Evolutionary conservation across 2,113 vertebrate species (phyloP), one percentile per base, ranked within the genome.

Genomic region (Sceloporus undulatus): DNA sequence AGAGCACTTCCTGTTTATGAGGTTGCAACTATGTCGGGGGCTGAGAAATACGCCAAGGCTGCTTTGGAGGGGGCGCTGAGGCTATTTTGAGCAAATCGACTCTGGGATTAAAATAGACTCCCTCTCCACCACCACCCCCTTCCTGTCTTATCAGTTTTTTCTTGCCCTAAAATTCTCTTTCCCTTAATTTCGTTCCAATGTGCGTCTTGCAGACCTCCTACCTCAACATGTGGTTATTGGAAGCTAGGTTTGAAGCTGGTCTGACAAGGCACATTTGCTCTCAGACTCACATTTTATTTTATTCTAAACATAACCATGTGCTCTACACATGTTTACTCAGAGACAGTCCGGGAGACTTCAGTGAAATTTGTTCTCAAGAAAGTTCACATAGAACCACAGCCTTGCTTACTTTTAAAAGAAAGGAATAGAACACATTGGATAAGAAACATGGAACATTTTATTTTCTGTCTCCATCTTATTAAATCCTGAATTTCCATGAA

Each of bases 1-100:
- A 86, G 79, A 73, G 52, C 16, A 23, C 74, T 90, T 90, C 89
- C 89, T 90, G 89, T 90, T 90, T 90, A 90, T n/a, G 79, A 85
- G 82, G 82, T 89, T 85, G 80, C 56, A 89, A 87, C 79, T 75
- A 40, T 83, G 52, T 29, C 75, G 38, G 79, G 85, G 52, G 65
- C 79, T 83, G 79, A 79, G 83, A 52, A 90, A 70, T 48, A 83
- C 65, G 70, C 74, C 48, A 82, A 78, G 52, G 4, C 80, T 21
- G 42, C 40, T 29, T 14, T 14, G 59, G 59, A 1, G 59, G 59
- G 79, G 79, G 70, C 74, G 85, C 65, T 48, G 54, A 9, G 2
- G 79, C 85, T 90, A 90, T 86, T 90, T 90, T 78, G 65, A 86
- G 79, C 74, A 83, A 73, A 79, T 48, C 71, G 54, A 71, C 65